Evolutionary conservation across 1,140 invertebrate genomes (phyloP).

Genomic region (Arctopsyche grandis): DNA sequence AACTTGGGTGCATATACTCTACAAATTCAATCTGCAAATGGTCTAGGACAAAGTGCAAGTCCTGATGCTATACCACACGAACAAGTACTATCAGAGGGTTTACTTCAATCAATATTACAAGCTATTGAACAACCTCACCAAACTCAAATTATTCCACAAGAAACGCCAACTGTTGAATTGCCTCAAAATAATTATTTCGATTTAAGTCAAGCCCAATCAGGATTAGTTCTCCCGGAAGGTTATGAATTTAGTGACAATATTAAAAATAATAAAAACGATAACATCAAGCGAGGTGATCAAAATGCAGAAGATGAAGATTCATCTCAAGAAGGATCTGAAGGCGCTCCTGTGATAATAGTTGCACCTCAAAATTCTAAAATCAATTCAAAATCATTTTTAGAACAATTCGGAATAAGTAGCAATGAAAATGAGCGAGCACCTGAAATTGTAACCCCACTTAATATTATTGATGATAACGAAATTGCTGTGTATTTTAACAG

Average conservation of each 20-base stretch:
- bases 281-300: slow-evolving; percentile 56
- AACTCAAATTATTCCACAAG: slow-evolving; percentile 47
- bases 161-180: slow-evolving; percentile 39
- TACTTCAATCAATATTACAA: slow-evolving; percentile 80
- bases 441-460: slow-evolving; percentile 54
- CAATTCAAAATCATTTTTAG: slow-evolving; percentile 47
- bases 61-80: slow-evolving; percentile 71
- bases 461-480: slow-evolving; percentile 66
- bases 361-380: slow-evolving; percentile 57
- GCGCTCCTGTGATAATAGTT: slow-evolving; percentile 59
- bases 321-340: slow-evolving; percentile 59
- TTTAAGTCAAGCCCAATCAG: slow-evolving; percentile 60
- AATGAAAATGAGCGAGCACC: slow-evolving; percentile 45
- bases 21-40: slow-evolving; percentile 75
- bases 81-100: slow-evolving; percentile 78
- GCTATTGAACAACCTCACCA: slow-evolving; percentile 74
- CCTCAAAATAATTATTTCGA: slow-evolving; percentile 44
- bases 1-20: slow-evolving; percentile 74
- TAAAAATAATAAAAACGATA: slow-evolving; percentile 56
- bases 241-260: slow-evolving; percentile 53
- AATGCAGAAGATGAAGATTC: slow-evolving; percentile 60
- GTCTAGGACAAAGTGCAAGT: slow-evolving; percentile 61
- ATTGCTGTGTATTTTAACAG: slow-evolving; percentile 67
- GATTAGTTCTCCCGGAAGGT: slow-evolving; percentile 56
- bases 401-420: slow-evolving; percentile 39